Base-by-base conservation (phyloP, 2,888 invertebrate genomes). In the Phrixothrix hirtus region DNA sequence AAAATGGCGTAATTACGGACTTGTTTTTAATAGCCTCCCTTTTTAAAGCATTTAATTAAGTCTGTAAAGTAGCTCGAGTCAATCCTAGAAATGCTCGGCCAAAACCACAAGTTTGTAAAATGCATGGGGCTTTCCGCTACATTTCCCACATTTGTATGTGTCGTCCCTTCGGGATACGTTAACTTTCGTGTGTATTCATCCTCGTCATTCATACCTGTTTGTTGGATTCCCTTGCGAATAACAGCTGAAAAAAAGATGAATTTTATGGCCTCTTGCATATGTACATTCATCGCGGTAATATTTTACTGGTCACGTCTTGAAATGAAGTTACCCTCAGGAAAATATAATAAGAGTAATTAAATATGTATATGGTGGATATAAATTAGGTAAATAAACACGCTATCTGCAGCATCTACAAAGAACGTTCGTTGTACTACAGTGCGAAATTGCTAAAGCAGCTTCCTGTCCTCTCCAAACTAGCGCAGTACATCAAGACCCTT, bases 401-500 rank as follows among this genome's bases (percentile, higher is more conserved):
- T 52, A 41, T 52, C 39, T 41, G 37, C 25, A 46, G 29, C 30
- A 31, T 41, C 50, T 29, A 34, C 21, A 21, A 21, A 29, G 36
- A 30, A 37, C 21, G 52, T 46, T 51, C 47, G 47, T 35, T 26
- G 36, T 39, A 39, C 26, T 38, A 38, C 27, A 38, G 46, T 37
- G 51, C 29, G 39, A 51, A 52, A 51, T 44, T 46, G 41, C 36
- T 46, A 25, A 43, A 39, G 41, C 49, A 37, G 47, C 45, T 46
- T 36, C 31, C 53, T 30, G 37, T 48, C 50, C 50, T 50, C 36
- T 46, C 46, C 46, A 50, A 53, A 55, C 55, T 52, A 30, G 25
- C 42, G 51, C 52, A 42, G 51, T 59, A 55, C 52, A 59, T 59
- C 57, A 59, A 49, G 37, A 32, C 38, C 45, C 43, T 35, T 52